Conservation (phyloP, 2,888 invertebrate species). For the Eilema depressum region DNA sequence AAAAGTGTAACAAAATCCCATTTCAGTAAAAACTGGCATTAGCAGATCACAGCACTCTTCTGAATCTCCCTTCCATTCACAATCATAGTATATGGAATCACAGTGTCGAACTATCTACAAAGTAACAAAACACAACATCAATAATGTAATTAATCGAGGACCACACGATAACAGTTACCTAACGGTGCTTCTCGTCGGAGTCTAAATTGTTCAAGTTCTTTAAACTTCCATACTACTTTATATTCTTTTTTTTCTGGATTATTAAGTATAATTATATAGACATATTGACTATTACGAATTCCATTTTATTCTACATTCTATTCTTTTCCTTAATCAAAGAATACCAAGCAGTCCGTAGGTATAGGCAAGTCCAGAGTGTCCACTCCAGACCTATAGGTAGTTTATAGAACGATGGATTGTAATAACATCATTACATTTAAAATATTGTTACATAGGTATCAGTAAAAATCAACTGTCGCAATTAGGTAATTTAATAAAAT, state of each 20-base stretch:
- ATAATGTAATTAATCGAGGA: not conserved
- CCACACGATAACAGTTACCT: not conserved
- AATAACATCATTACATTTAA: no score
- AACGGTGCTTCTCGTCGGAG: not conserved
- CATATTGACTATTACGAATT: no score
- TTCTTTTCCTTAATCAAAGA: no score
- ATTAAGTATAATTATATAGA: not conserved
- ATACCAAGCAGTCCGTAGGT: no score
- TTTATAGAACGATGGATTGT: no score
- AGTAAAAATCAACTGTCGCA: no score
- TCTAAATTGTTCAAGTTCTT: not conserved
- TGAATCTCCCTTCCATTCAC: slow-evolving; percentile 89
- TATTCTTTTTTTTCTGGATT: not conserved
- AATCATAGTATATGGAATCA: slow-evolving; percentile 87
- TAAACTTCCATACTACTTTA: not conserved
- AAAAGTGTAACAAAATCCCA: slow-evolving; percentile 91
- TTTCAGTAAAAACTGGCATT: slow-evolving; percentile 91
- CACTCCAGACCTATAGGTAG: no score
- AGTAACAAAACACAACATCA: not conserved
- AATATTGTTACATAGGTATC: no score
- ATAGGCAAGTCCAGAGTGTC: no score
- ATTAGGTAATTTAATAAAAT: no score
- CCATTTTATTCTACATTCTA: no score
- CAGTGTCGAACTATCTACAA: slow-evolving; percentile 87
- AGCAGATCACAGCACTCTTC: slow-evolving; percentile 90